A percentile compares a stretch with the other conserved stretches of the same genome.
Conservation (phyloP, 1,140 invertebrate genomes). For the Maconellicoccus hirsutus region DNA sequence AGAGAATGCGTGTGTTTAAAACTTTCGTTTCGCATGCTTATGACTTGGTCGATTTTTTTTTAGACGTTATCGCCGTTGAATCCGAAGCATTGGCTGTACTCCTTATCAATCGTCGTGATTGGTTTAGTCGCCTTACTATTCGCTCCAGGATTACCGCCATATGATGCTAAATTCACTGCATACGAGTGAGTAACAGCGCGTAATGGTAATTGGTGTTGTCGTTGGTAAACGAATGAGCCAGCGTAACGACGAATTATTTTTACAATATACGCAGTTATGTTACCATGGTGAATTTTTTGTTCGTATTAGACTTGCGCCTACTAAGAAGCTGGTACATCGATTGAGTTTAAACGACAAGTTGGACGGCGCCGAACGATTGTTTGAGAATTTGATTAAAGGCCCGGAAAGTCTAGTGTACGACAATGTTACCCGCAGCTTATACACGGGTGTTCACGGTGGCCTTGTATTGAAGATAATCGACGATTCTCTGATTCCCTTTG, state of each 20-base stretch:
- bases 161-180: not conserved
- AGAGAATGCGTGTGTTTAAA: too few relatives aligned
- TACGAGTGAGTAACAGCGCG: not conserved
- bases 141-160: not conserved
- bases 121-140: not conserved
- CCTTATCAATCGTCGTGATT: too few relatives aligned
- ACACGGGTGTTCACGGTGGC: conserved; percentile 53
- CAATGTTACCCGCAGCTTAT: conserved; percentile 57
- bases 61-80: too few relatives aligned
- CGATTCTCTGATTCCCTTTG: conserved; percentile 45
- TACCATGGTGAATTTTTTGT: not conserved
- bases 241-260: too few relatives aligned
- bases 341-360: conserved; percentile 48
- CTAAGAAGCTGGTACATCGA: conserved; percentile 41
- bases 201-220: too few relatives aligned
- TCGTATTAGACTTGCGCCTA: conserved; percentile 38
- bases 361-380: conserved; percentile 48
- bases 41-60: too few relatives aligned
- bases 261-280: not conserved
- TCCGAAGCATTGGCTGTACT: too few relatives aligned
- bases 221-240: not conserved
- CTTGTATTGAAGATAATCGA: conserved; percentile 53
- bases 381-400: conserved; percentile 48
- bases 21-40: too few relatives aligned
- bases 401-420: conserved; percentile 57